Evolutionary conservation across 1,140 invertebrate genomes (phyloP), one percentile per base, ranked within the genome.

Genomic region (Drosophila insularis): DNA sequence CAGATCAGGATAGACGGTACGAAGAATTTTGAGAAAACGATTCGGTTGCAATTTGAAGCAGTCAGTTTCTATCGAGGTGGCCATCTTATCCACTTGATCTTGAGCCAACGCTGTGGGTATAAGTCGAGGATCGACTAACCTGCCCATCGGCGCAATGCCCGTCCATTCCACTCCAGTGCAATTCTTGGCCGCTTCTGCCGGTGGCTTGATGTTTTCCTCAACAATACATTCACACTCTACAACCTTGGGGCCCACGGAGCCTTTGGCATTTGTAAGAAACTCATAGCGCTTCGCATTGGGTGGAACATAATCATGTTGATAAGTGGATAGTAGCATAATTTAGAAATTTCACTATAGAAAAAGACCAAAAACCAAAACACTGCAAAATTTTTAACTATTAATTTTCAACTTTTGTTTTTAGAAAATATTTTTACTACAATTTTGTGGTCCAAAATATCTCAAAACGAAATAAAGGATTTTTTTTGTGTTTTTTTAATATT

Each of bases 1-100:
- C 10, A 94, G 82, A 78, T 92, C 93, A 0, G 93, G 93, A 81
- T 93, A 93, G 11, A 81, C 70, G 10, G 84, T 90, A 27, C 86
- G 79, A 2, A 91, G 17, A n/a, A 90, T 90, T 56, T 91, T 91
- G 0, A 91, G 64, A 23, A 91, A 91, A 17, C 86, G 86, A 75
- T 91, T 91, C 0, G 90, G 90, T 53, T 91, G 90, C 64, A 81
- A 17, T 13, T 82, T 80, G n/a, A 82, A 69, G 58, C 90, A 91
- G 61, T 91, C 89, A 0, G 67, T 68, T 32, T 91, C 73, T 0
- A 68, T 54, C 6, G 82, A 78, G 5, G 74, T 63, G 13, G 85
- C 89, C 73, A 90, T 74, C 8, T 85, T 76, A 6, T 90, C 89
- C 14, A 68, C 68, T 37, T 91, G 86, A 23, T 89, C 78, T 39